Evolutionary conservation across 1,140 invertebrate species (phyloP).

Genomic region (Lethrus apterus): DNA sequence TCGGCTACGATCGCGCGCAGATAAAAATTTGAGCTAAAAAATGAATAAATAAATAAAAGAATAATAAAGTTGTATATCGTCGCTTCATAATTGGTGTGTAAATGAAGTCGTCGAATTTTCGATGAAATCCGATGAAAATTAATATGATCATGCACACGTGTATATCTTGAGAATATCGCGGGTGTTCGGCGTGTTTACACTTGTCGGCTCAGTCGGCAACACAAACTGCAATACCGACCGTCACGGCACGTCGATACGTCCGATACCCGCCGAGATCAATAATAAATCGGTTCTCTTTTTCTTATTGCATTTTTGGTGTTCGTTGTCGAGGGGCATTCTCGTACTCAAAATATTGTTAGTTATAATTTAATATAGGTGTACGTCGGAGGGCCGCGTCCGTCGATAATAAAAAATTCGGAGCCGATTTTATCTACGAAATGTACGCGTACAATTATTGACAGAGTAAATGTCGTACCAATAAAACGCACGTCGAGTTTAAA

Average conservation of each 20-base stretch:
- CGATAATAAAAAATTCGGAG: too few relatives aligned
- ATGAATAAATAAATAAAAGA: too few relatives aligned
- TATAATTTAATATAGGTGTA: slow-evolving; percentile 10
- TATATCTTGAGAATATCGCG: slow-evolving; percentile 10
- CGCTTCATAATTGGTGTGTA: too few relatives aligned
- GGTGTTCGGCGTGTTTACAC: slow-evolving; percentile 18
- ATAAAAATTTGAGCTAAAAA: too few relatives aligned
- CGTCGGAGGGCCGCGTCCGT: too few relatives aligned
- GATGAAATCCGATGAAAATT: slow-evolving; percentile 7
- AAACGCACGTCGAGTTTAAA: too few relatives aligned
- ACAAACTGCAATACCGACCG: slow-evolving; percentile 13
- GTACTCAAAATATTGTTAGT: slow-evolving; percentile 13
- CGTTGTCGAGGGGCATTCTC: not conserved
- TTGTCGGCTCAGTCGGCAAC: slow-evolving; percentile 17
- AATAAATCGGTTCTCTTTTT: slow-evolving; percentile 16
- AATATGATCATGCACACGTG: slow-evolving; percentile 14
- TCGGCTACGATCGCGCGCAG: too few relatives aligned
- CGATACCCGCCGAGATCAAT: slow-evolving; percentile 19
- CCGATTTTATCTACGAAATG: too few relatives aligned
- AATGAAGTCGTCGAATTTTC: not conserved
- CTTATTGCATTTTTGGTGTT: slow-evolving; percentile 1
- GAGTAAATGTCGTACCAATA: too few relatives aligned
- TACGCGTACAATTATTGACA: too few relatives aligned
- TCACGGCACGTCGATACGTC: slow-evolving; percentile 17
- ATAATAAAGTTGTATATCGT: too few relatives aligned